phyloP scores from a whole-genome alignment of 2,797 vertebrate species.

The Anguilla marmorata region DNA sequence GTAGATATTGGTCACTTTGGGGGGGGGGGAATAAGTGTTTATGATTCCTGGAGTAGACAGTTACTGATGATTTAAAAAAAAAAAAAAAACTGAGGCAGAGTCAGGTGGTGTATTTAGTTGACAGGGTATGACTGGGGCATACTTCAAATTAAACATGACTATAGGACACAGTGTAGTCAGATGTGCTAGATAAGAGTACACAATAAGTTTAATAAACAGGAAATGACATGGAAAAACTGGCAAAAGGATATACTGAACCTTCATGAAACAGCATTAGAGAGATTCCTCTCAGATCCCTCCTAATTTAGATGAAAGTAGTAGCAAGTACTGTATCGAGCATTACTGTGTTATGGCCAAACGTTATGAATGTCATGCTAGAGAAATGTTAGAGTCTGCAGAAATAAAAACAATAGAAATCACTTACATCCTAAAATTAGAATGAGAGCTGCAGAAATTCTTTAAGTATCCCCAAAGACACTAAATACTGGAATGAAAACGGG shows the following conservation, averaged over 20 bases:
- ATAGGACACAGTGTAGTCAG: conserved; percentile 73
- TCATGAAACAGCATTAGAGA: conserved; percentile 36
- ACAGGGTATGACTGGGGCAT: conserved; percentile 8
- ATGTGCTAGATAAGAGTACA: conserved; percentile 64
- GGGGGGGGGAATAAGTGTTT: conserved; percentile 32
- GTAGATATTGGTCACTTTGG: neutral
- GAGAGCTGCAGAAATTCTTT: neutral
- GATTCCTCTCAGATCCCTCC: conserved; percentile 32
- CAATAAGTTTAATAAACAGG: conserved; percentile 27
- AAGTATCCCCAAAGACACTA: neutral
- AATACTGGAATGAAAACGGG: neutral
- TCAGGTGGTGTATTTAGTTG: neutral
- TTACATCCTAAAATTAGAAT: neutral
- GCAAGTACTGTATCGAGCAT: neutral
- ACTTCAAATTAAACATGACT: conserved; percentile 26
- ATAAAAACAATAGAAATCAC: neutral
- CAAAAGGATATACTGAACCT: conserved; percentile 30
- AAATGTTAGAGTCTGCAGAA: neutral
- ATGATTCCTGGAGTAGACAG: neutral
- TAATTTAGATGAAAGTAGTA: conserved; percentile 1
- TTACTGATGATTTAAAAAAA: neutral
- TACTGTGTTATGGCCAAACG: conserved; percentile 12
- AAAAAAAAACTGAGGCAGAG: neutral
- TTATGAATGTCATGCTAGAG: conserved; percentile 2
- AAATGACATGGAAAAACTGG: neutral